A percentile compares a stretch with the other conserved stretches of the same genome.
These are phyloP conservation scores for Hydrozoanthus gracilis DNA, from an alignment of 92 coral and sea anemone genomes.

Conservation along the genomic window DNA sequence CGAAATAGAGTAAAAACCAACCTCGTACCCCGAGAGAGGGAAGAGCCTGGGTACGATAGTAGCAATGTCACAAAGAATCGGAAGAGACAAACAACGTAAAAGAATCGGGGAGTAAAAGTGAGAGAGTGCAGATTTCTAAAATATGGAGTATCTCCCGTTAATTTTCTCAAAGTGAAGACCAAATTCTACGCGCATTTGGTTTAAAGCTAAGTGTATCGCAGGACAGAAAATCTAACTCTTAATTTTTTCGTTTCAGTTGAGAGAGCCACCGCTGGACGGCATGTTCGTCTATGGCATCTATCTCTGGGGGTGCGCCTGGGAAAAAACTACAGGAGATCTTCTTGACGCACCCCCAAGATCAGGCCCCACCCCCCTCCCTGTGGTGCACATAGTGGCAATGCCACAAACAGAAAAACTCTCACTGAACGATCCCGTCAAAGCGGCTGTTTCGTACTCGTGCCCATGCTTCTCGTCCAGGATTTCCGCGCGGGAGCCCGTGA, in stretches of 20 bases:
- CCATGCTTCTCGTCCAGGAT: slow-evolving; percentile 96
- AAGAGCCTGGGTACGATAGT: too few relatives aligned
- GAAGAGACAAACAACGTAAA: too few relatives aligned
- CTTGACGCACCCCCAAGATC: slow-evolving; percentile 95
- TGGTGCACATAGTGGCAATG: slow-evolving; percentile 88
- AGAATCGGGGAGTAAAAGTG: too few relatives aligned
- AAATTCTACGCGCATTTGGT: too few relatives aligned
- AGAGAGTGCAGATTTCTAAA: too few relatives aligned
- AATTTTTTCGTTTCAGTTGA: slow-evolving; percentile 57
- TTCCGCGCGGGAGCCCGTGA: slow-evolving; percentile 90
- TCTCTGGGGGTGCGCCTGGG: slow-evolving; percentile 99
- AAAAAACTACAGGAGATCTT: slow-evolving; percentile 99
- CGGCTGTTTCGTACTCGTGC: slow-evolving; percentile 94
- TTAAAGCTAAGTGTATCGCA: too few relatives aligned
- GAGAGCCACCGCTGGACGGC: slow-evolving; percentile 99
- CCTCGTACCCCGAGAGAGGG: too few relatives aligned
- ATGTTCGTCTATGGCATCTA: slow-evolving; percentile 95
- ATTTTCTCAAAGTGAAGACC: too few relatives aligned
- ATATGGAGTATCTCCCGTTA: too few relatives aligned
- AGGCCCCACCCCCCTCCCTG: slow-evolving; percentile 99
- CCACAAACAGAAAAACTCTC: slow-evolving; percentile 92
- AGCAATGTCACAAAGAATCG: too few relatives aligned
- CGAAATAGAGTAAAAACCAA: too few relatives aligned
- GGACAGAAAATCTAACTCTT: neutral
- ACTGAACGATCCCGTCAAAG: slow-evolving; percentile 87